Evolutionary conservation across 2,797 vertebrate genomes (phyloP), one percentile per base, ranked within the genome.

Genomic region (Melanotaenia boesemani): DNA sequence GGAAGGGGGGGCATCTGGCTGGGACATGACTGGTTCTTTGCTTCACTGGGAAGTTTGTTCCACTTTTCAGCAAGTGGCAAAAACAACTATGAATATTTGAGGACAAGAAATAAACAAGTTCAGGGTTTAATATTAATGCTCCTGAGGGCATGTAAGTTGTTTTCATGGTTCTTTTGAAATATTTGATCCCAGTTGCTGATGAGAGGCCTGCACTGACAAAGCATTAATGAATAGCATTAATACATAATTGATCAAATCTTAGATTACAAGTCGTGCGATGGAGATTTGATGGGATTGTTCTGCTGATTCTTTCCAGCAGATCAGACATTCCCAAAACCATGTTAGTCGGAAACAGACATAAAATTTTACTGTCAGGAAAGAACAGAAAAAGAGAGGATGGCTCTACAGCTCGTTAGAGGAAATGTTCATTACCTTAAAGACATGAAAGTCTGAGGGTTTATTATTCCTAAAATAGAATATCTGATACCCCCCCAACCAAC

Each of bases 81-180:
- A 91, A 95, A 94, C 90, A 93, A 91, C 84, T 85, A 92, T 94
- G 81, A 93, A 94, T 94, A 94, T 95, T 94, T 94, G 75, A 95
- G 70, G 79, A 72, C 72, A 65, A 88, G 90, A 90, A 90, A 92
- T 92, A 94, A 94, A 94, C 90, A 94, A 93, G 89, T 90, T 44
- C 82, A 90, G 87, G 86, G 84, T 93, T 93, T 85, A 93, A 94
- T 93, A 94, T 95, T 93, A 89, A 94, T 92, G 88, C 63, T 88
- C 86, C 91, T 91, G 72, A 79, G 92, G 88, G 90, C 86, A 83
- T 78, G 75, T 24, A 70, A 88, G 84, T 79, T 88, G 83, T 90
- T 92, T 93, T 84, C 71, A 70, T 50, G 61, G 63, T 60, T 88
- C 67, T 86, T 91, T 91, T 88, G 89, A 94, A 92, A 92, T 86